A percentile compares a stretch with the other conserved stretches of the same genome.
phyloP scores from a whole-genome alignment of 2,888 invertebrate genomes.

The Junonia oenone region DNA sequence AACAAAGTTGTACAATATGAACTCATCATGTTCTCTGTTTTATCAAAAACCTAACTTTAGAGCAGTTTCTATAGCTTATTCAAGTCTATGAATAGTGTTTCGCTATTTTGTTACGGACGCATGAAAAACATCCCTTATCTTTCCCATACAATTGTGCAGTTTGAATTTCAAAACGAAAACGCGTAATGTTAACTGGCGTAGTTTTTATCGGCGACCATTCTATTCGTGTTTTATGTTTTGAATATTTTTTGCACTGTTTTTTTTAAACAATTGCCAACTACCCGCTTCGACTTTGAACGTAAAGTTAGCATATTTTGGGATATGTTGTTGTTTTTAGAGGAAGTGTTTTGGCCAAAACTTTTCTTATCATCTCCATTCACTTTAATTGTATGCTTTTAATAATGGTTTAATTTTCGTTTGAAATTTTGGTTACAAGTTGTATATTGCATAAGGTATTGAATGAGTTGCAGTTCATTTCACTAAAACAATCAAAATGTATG shows the following conservation, averaged over 20 bases:
- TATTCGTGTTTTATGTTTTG: conserved; percentile 3
- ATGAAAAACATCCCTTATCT: conserved; percentile 1
- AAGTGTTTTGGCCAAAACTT: not conserved
- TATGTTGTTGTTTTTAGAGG: no score
- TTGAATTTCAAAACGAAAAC: conserved; percentile 1
- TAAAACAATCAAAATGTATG: no score
- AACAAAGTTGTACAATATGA: not conserved
- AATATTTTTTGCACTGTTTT: not conserved
- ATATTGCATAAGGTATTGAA: no score
- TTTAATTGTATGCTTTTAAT: no score
- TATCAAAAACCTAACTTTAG: not conserved
- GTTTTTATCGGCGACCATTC: not conserved
- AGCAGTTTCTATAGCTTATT: not conserved
- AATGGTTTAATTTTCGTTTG: no score
- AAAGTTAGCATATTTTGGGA: not conserved
- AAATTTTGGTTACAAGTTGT: no score
- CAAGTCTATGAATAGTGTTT: not conserved
- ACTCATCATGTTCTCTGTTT: not conserved
- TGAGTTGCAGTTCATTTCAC: no score
- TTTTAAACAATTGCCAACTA: not conserved
- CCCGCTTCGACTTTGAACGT: not conserved
- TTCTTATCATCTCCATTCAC: no score
- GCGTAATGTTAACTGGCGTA: not conserved
- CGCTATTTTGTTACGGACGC: not conserved
- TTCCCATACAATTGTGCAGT: not conserved